These are phyloP conservation scores for Pterophyllum scalare DNA, from an alignment of 2,113 vertebrate species.

Conservation along the genomic window DNA sequence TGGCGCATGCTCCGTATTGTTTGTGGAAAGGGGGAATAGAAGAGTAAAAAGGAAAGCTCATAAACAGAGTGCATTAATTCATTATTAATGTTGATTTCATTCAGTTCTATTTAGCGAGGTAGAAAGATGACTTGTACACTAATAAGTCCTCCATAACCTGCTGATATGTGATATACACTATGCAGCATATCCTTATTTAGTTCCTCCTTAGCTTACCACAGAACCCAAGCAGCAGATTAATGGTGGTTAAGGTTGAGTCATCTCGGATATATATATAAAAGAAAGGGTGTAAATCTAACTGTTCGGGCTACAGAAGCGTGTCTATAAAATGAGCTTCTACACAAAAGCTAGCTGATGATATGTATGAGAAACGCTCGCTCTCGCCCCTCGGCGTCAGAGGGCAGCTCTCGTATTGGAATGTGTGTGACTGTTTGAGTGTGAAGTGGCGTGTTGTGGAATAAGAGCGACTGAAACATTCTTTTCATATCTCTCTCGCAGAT, in stretches of 20 bases:
- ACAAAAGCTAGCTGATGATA: not conserved
- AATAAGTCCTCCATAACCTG: not conserved
- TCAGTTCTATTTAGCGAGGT: not conserved
- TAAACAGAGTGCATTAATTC: not conserved
- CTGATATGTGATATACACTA: conserved; percentile 33
- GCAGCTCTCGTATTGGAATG: conserved; percentile 38
- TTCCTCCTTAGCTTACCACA: not conserved
- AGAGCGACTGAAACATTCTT: conserved; percentile 43
- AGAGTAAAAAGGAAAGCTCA: too few relatives aligned
- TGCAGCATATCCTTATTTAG: conserved; percentile 38
- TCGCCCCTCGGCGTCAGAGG: not conserved
- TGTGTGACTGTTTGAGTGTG: conserved; percentile 18
- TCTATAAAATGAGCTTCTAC: not conserved
- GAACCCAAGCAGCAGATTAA: not conserved
- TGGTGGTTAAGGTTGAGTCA: not conserved
- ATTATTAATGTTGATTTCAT: not conserved
- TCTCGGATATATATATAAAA: not conserved
- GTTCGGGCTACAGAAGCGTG: not conserved
- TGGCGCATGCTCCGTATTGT: conserved; percentile 33
- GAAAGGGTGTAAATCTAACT: not conserved
- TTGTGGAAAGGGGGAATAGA: not conserved
- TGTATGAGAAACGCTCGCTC: not conserved
- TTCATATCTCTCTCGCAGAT: conserved; percentile 48
- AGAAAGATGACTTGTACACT: not conserved
- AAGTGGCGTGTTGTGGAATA: conserved; percentile 7